Conservation (phyloP, 2,888 invertebrate species). For the Hydraecia micacea region DNA sequence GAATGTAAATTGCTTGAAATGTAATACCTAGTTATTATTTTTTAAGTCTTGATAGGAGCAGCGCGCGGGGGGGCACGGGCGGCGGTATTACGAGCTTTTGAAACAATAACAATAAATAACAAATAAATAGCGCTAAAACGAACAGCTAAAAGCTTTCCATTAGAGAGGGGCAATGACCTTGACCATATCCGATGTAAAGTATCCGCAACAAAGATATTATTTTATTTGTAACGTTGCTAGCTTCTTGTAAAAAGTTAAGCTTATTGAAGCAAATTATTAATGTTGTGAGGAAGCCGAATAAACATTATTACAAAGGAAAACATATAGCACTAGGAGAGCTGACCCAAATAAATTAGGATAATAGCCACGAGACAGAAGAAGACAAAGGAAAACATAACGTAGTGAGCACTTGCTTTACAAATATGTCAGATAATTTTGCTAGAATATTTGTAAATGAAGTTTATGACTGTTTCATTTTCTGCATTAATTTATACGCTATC, state of each 20-base stretch:
- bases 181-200: neutral
- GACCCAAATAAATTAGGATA: neutral
- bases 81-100: neutral
- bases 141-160: conserved; percentile 39
- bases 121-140: conserved; percentile 13
- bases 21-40: neutral
- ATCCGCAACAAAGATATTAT: conserved; percentile 4
- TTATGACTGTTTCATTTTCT: neutral
- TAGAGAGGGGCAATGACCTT: conserved; percentile 10
- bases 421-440: neutral
- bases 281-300: neutral
- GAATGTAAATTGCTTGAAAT: neutral
- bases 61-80: neutral
- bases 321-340: neutral
- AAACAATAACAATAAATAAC: conserved; percentile 41
- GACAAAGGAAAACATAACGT: neutral
- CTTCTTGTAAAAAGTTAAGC: neutral
- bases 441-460: neutral
- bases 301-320: neutral
- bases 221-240: neutral
- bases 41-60: neutral
- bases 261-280: neutral
- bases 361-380: neutral
- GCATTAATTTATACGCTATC: neutral
- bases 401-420: neutral